Evolutionary conservation across 2,888 invertebrate genomes (phyloP), one percentile per base, ranked within the genome.

Genomic region (Drosophila demipolita): DNA sequence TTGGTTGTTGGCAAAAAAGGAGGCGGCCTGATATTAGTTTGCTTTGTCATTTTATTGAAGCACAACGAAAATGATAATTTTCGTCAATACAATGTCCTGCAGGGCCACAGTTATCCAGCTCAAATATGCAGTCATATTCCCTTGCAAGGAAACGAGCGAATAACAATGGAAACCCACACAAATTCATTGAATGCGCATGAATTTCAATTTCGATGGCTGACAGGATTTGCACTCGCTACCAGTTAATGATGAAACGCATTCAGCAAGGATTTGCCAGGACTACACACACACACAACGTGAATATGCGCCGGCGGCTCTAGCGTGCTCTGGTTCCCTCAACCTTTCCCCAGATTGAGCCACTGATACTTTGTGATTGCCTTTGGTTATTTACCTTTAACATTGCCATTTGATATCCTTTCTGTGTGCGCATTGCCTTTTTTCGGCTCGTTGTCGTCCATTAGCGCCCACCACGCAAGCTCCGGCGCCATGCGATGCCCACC

Each of bases 1-100:
- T 55, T 36, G 53, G 7, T 26, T 17, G 26, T 2, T 15, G 23
- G 12, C 20, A 45, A n/a, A 48, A 54, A 29, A 20, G 20, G n/a
- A 38, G 62, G 26, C 32, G 26, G 48, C 48, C 32, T 50, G 69
- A 80, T 86, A 88, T 88, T 89, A 89, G 85, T 89, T 85, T 73
- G 85, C 75, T 77, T 77, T 89, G 85, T 87, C 89, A 89, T 87
- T 89, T 81, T 77, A 87, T 87, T 87, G 85, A 89, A 76, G 89
- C 82, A 87, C 82, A 87, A 84, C 89, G 81, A 71, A 85, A 85
- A 85, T 85, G 87, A 89, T 89, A 85, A 85, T 87, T 85, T 85
- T 79, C 63, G 73, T 81, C 87, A 81, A 89, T 81, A 84, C 67
- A 78, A 84, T 70, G 73, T 71, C 49, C 71, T 67, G 64, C 52